Evolutionary conservation across 2,113 vertebrate genomes (phyloP).

Genomic region (Pristiophorus japonicus): DNA sequence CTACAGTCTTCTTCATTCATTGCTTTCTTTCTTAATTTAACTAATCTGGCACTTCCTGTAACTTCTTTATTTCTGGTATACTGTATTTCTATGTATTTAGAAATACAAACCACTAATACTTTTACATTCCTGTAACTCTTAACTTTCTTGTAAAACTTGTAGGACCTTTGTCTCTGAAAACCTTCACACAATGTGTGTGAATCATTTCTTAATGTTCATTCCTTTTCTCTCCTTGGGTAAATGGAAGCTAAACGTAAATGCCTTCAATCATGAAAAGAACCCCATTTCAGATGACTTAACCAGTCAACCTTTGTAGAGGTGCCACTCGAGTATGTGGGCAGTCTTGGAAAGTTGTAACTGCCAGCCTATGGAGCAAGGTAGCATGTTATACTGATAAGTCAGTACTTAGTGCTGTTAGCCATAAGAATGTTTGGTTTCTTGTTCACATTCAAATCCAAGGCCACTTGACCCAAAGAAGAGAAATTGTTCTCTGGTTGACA

Average conservation of each 20-base stretch:
- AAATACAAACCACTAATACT: background rate
- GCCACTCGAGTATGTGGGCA: no score
- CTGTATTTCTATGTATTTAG: background rate
- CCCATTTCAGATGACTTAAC: no score
- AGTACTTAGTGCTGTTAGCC: background rate
- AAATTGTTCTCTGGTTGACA: background rate
- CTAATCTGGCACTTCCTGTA: background rate
- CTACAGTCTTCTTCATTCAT: background rate
- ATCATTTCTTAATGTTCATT: no score
- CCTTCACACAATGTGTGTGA: no score
- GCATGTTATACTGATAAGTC: background rate
- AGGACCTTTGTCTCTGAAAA: background rate
- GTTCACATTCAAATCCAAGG: background rate
- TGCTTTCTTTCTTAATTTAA: background rate
- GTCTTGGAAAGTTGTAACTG: no score
- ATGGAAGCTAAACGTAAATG: no score
- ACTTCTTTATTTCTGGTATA: background rate
- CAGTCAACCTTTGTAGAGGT: background rate
- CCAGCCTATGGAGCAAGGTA: no score
- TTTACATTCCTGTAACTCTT: background rate
- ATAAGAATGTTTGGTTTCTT: background rate
- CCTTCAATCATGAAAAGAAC: no score
- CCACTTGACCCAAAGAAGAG: background rate
- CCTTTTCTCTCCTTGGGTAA: no score
- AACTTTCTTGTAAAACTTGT: background rate